Base-by-base conservation (phyloP, 2,888 invertebrate species). In the Heteropelma amictum region DNA sequence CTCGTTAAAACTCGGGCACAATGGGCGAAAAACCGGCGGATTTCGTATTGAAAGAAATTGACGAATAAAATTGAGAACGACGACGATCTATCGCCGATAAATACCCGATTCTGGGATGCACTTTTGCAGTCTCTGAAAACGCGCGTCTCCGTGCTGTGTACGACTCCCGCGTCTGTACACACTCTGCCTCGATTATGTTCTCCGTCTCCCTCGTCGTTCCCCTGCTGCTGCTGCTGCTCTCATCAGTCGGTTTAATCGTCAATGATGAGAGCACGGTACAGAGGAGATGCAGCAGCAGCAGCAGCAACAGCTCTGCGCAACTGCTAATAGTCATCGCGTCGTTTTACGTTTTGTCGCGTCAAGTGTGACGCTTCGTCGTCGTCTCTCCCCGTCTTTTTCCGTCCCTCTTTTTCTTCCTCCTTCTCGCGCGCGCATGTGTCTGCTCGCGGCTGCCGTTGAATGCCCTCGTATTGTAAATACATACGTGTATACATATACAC, bases 341-440 rank as follows among this genome's bases (percentile, higher is more conserved):
- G 67, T 74, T 67, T 75, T 65, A 12, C 56, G 56, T 73, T 70
- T 70, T 47, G 70, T 67, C 73, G 51, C 54, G 65, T 70, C 60
- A 70, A 73, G 70, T 67, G 70, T 63, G 65, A 74, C 47, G 38
- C n/a, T n/a, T n/a, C n/a, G n/a, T n/a, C n/a, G n/a, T n/a, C n/a
- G n/a, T n/a, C n/a, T n/a, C n/a, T n/a, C 33, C 40, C 40, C 19
- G 12, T 63, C 33, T 21, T 17, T 28, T 42, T 28, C 30, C 40
- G 33, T 51, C 58, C 40, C 30, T 23, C 54, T 60, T 21, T 19
- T 33, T 38, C 19, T 28, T 23, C 12, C 28, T 17, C 3, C 8
- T 19, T 40, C 12, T 2, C 12, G 40, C 40, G n/a, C n/a, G n/a
- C n/a, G n/a, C n/a, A n/a, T n/a, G n/a, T n/a, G n/a, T n/a, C n/a